These are phyloP conservation scores for Cyrtorhinus lividipennis DNA, from an alignment of 1,140 invertebrate species.

Conservation along the genomic window DNA sequence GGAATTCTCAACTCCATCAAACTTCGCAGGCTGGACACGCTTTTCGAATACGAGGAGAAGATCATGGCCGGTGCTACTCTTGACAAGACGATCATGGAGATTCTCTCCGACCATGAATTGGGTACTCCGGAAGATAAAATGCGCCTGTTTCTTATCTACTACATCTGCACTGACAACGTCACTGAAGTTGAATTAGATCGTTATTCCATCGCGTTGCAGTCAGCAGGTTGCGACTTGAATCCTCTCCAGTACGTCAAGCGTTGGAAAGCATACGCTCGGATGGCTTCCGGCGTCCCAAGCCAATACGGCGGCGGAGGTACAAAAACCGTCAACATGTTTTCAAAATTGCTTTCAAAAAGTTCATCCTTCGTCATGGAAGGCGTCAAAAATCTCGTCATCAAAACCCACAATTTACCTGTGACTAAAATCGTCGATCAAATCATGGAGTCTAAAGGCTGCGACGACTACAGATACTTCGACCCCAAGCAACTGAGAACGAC, in stretches of 20 bases:
- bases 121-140: slow-evolving; percentile 87
- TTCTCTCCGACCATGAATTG: slow-evolving; percentile 69
- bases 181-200: slow-evolving; percentile 71
- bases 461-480: slow-evolving; percentile 84
- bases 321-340: slow-evolving; percentile 96
- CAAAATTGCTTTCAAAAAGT: slow-evolving; percentile 89
- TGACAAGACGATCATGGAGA: slow-evolving; percentile 60
- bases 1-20: slow-evolving; percentile 85
- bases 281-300: slow-evolving; percentile 44
- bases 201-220: slow-evolving; percentile 58
- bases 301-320: slow-evolving; percentile 88
- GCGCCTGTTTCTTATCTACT: slow-evolving; percentile 88
- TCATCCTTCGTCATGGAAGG: slow-evolving; percentile 99
- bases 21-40: slow-evolving; percentile 74
- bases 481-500: slow-evolving; percentile 70
- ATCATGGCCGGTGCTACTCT: slow-evolving; percentile 73
- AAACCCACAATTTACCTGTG: slow-evolving; percentile 85
- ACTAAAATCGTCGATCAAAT: slow-evolving; percentile 84
- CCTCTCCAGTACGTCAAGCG: slow-evolving; percentile 73
- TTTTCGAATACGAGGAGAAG: slow-evolving; percentile 97
- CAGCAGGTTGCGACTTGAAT: slow-evolving; percentile 70
- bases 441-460: slow-evolving; percentile 69
- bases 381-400: slow-evolving; percentile 97
- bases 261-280: slow-evolving; percentile 79
- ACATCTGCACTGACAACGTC: slow-evolving; percentile 66